These are phyloP conservation scores for Spinus olivaceus DNA, from an alignment of 2,797 vertebrate genomes.

Conservation along the genomic window DNA sequence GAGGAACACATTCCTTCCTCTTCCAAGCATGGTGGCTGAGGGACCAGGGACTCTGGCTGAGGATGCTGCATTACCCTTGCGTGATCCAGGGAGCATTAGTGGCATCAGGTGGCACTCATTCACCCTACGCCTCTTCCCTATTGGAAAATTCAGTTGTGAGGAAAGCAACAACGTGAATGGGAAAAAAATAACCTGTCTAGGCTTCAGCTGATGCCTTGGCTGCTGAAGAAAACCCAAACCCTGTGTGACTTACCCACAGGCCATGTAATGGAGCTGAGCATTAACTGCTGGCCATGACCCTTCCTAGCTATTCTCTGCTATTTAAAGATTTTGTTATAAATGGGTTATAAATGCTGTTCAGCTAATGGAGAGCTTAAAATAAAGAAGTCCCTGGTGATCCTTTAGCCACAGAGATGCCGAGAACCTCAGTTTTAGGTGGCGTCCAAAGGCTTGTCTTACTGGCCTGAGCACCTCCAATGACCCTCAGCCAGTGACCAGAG, in stretches of 20 bases:
- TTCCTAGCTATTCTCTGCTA: background rate
- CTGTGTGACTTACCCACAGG: background rate
- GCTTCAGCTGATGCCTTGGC: background rate
- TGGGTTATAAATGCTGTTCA: background rate
- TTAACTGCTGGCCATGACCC: background rate
- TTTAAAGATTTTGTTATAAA: constrained; percentile 25
- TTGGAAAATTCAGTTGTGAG: background rate
- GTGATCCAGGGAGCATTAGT: background rate
- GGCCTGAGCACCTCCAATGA: background rate
- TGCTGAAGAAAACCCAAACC: background rate
- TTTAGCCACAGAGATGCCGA: background rate
- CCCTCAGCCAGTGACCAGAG: background rate
- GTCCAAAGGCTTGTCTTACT: background rate
- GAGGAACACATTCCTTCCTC: background rate
- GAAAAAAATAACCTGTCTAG: background rate
- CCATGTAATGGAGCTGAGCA: background rate
- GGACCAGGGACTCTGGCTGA: background rate
- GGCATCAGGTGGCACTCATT: rapidly evolving
- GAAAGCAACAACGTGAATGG: background rate
- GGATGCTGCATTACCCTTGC: background rate
- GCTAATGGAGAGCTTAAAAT: constrained; percentile 17
- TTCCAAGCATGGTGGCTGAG: background rate
- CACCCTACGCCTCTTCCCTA: rapidly evolving
- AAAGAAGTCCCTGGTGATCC: background rate
- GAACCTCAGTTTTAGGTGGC: background rate